A percentile compares a stretch with the other conserved stretches of the same genome.
Evolutionary conservation across 2,113 vertebrate species (phyloP).

Genomic region (Chascanopsetta lugubris): DNA sequence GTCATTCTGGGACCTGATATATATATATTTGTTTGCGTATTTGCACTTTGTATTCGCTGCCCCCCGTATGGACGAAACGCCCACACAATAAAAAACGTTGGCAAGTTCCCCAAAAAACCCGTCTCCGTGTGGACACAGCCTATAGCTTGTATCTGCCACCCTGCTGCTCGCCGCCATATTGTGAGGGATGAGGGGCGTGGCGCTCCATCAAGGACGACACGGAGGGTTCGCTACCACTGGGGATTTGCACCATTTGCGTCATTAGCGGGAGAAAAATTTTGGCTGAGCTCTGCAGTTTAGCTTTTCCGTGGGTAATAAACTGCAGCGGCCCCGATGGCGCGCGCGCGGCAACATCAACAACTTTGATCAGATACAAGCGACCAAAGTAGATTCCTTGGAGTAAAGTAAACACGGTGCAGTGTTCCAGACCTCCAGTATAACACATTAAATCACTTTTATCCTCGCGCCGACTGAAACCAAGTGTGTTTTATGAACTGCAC

Average conservation of each 20-base stretch:
- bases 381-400: conserved; percentile 37
- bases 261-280: conserved; percentile 12
- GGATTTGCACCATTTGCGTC: conserved; percentile 15
- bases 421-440: conserved; percentile 35
- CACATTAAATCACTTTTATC: conserved; percentile 53
- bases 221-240: neutral
- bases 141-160: conserved; percentile 4
- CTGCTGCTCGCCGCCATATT: neutral
- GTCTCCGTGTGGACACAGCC: too few species aligned
- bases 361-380: conserved; percentile 44
- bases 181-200: neutral
- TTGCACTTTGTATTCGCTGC: too few species aligned
- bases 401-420: conserved; percentile 48
- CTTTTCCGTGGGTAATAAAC: conserved; percentile 26
- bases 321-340: conserved; percentile 35
- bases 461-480: conserved; percentile 19
- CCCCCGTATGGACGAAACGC: too few species aligned
- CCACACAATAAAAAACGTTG: too few species aligned
- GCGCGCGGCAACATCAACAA: conserved; percentile 15
- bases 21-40: too few species aligned
- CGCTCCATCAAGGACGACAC: conserved; percentile 1
- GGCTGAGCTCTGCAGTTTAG: conserved; percentile 8
- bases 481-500: conserved; percentile 34
- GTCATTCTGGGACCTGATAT: too few species aligned
- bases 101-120: too few species aligned